Evolutionary conservation across 2,888 invertebrate species (phyloP).

Genomic region (Corythucha ciliata): DNA sequence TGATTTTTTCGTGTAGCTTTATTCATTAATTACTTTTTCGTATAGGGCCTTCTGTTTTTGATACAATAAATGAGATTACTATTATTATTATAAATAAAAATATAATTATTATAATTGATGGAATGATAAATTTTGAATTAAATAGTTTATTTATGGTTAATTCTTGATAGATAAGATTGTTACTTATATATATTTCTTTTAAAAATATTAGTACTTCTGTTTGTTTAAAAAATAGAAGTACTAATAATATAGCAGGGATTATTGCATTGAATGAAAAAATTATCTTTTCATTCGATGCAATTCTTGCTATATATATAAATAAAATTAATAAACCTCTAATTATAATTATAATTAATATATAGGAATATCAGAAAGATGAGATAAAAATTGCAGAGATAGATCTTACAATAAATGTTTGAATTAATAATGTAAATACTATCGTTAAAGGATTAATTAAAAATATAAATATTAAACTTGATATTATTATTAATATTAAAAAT

Average conservation of each 20-base stretch:
- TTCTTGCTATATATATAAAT: conserved; percentile 55
- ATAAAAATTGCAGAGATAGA: conserved; percentile 45
- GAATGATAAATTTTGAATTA: neutral
- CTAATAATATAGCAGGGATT: neutral
- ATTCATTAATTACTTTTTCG: no score
- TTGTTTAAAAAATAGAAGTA: conserved; percentile 30
- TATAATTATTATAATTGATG: neutral
- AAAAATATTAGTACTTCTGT: no score
- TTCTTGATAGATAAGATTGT: no score
- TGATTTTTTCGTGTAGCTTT: no score
- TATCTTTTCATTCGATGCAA: conserved; percentile 54
- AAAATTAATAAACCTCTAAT: conserved; percentile 55
- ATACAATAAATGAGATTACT: neutral
- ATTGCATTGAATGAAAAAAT: no score
- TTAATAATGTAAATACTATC: conserved; percentile 48
- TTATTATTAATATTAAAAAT: no score
- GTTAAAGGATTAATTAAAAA: conserved; percentile 45
- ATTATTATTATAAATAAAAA: neutral
- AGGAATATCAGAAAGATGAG: conserved; percentile 51
- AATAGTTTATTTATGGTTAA: neutral
- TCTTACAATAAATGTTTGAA: conserved; percentile 46
- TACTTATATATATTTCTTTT: no score
- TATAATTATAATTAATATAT: conserved; percentile 54
- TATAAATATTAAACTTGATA: conserved; percentile 1
- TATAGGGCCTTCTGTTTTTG: no score